Percentiles rank a stretch among this genome's conserved stretches.
phyloP scores from a whole-genome alignment of 1,140 invertebrate species.

The Frieseomelitta varia region DNA sequence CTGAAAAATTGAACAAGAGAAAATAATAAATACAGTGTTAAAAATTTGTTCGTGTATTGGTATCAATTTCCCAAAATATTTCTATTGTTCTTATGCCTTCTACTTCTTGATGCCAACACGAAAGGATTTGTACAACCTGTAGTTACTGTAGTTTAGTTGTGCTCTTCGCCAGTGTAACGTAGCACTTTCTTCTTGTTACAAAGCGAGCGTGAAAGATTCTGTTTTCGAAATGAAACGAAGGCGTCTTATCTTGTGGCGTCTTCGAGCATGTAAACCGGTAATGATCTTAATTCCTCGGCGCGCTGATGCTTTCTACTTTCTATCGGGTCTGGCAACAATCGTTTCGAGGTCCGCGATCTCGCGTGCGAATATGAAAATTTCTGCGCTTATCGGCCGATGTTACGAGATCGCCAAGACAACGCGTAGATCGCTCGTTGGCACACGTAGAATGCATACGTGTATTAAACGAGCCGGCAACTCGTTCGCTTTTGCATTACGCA shows the following conservation, averaged over 20 bases:
- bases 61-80: too few species aligned
- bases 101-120: too few species aligned
- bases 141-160: too few species aligned
- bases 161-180: background rate
- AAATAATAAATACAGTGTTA: too few species aligned
- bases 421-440: slow-evolving; percentile 33
- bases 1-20: too few species aligned
- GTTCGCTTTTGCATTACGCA: slow-evolving; percentile 79
- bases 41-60: too few species aligned
- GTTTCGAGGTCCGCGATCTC: slow-evolving; percentile 27
- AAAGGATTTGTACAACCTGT: too few species aligned
- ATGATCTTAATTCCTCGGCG: background rate
- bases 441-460: slow-evolving; percentile 52
- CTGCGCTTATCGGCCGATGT: slow-evolving; percentile 35
- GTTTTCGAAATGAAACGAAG: background rate
- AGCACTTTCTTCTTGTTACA: background rate
- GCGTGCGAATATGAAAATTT: slow-evolving; percentile 62
- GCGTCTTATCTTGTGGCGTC: background rate
- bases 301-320: slow-evolving; percentile 61
- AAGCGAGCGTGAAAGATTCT: background rate
- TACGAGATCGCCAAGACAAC: slow-evolving; percentile 36
- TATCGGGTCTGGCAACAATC: slow-evolving; percentile 38
- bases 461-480: slow-evolving; percentile 70
- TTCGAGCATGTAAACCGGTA: too few species aligned
- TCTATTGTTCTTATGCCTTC: too few species aligned